Base-by-base conservation (phyloP, 2,113 vertebrate species). In the Chaetorhynchus papuensis region DNA sequence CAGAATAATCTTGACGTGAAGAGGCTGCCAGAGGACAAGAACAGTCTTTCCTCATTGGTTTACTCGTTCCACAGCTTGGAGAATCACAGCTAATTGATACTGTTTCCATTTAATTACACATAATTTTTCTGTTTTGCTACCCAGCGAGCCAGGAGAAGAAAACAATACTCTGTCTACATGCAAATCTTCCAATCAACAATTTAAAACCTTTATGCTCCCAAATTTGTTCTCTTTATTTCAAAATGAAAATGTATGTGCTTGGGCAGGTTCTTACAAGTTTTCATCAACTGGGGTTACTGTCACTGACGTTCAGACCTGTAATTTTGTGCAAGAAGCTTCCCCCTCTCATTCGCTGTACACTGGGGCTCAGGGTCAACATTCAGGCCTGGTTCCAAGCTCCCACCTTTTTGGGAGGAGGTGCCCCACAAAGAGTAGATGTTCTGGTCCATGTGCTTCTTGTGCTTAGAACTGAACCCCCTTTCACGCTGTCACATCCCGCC, bases 41-140 rank as follows among this genome's bases (percentile, higher is more conserved):
- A 94, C 78, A 85, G 84, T 92, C 82, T 90, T 97, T 97, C 88
- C 95, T 97, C 94, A 95, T 97, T 97, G 97, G 96, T 96, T 97
- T 97, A 96, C 97, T 97, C 75, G 86, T 96, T 97, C 92, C 56
- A 70, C 87, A 88, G 97, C 97, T 97, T 94, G 94, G 95, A 97
- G 94, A 98, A 98, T 98, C 97, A 96, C 95, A 93, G 96, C 94
- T 98, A 98, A 98, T 98, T 98, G 98, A 97, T 98, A 97, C 96
- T 98, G 95, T 97, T 97, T 96, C 95, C 96, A 94, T 98, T 98
- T 98, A 98, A 98, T 98, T 98, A 95, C 94, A 97, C 95, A 97
- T 97, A 97, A 98, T 98, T 98, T 98, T 98, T 98, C 97, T 98
- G 97, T 98, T 98, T 98, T 97, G 96, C 96, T 98, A 97, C 97